Conservation (phyloP, 1,140 invertebrate genomes). For the Drosophila aff. region DNA sequence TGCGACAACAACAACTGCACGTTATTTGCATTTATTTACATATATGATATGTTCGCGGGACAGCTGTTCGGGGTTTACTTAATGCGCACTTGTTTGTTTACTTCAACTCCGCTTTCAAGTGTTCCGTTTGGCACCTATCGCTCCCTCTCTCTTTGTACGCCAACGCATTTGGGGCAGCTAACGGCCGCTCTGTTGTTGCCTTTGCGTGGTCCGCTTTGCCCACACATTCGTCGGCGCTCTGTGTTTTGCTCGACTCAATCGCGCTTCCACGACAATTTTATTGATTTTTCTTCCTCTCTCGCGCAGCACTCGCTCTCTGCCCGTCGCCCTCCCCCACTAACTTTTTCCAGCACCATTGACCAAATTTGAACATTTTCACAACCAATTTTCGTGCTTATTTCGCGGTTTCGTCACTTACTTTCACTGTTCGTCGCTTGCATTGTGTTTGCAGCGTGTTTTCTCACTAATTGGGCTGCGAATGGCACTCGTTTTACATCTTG, state of each 20-base stretch:
- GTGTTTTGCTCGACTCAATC: conserved; percentile 77
- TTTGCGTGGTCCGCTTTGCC: conserved; percentile 21
- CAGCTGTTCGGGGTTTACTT: conserved; percentile 66
- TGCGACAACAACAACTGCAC: conserved; percentile 23
- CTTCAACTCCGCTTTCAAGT: conserved; percentile 13
- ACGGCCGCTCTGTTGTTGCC: conserved; percentile 35
- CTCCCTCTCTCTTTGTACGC: conserved; percentile 12
- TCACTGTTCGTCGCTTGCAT: conserved; percentile 27
- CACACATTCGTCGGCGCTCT: conserved; percentile 51
- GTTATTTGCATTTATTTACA: conserved; percentile 23
- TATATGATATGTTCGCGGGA: conserved; percentile 21
- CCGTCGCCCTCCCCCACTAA: conserved; percentile 16
- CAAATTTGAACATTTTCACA: conserved; percentile 64
- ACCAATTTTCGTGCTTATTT: conserved; percentile 23
- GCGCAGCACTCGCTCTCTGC: conserved; percentile 28
- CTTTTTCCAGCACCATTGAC: conserved; percentile 34
- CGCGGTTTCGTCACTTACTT: conserved; percentile 14
- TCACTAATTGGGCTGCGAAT: conserved; percentile 25
- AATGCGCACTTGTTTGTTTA: conserved; percentile 46
- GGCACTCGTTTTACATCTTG: conserved; percentile 31
- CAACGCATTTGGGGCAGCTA: conserved; percentile 72
- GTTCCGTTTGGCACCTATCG: neutral
- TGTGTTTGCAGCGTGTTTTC: conserved; percentile 14
- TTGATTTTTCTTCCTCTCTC: conserved; percentile 67
- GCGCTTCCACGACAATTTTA: conserved; percentile 73